Base-by-base conservation (phyloP, 2,888 invertebrate genomes). In the Amaurobius ferox region DNA sequence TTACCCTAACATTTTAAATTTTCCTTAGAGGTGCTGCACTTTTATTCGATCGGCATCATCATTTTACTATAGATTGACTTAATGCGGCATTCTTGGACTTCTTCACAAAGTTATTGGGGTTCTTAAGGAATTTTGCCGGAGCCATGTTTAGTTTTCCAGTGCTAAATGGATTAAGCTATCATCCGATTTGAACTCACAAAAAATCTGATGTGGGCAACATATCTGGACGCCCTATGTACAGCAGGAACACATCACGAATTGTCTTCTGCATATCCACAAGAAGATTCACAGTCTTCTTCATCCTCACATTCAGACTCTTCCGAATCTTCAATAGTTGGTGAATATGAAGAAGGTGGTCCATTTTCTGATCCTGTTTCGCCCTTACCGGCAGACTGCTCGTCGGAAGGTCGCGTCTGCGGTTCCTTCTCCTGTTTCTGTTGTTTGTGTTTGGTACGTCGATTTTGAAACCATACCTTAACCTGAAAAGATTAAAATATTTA, bases 381-480 rank as follows among this genome's bases (percentile, higher is more conserved):
- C 40, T 78, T 80, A 13, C 67, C 67, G 5, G 44, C 64, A 23
- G 74, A 70, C 40, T 85, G 78, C 2, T 77, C 83, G 19, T 85
- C 83, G 13, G 77, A 64, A 1, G 83, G 68, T 13, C 68, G 29
- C 7, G 74, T 29, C n/a, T 70, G 71, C 19, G 80, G 87, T 7
- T 88, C 89, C 28, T 88, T 88, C 28, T 89, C 88, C 16, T 89
- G 89, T 68, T 89, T 89, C 44, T 88, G 87, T 0, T 89, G 83
- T 62, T 89, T 89, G 73, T 89, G 88, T 61, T 89, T 89, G 13
- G 89, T 89, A 7, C 89, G 61, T 48, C 89, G 67, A 78, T 89
- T 89, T 48, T 89, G 89, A 32, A 89, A 89, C 89, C 89, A 89
- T 11, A 89, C 89, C 78, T 89, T 89, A 1, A 89, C 87, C 85